Base-by-base conservation (phyloP, 2,797 vertebrate genomes). In the Lepus oiostolus region DNA sequence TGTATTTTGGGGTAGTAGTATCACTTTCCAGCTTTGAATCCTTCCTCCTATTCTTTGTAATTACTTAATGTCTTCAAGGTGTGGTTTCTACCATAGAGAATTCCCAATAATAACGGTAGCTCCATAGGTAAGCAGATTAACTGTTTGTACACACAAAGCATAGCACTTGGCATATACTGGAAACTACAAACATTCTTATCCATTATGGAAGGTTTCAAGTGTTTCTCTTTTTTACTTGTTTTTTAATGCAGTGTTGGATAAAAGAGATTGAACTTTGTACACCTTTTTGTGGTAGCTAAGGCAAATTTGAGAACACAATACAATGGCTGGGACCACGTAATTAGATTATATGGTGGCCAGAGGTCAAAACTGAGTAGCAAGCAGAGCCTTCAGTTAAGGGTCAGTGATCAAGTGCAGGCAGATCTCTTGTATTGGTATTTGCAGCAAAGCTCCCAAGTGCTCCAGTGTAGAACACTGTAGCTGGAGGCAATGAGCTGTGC, bases 181-280 rank as follows among this genome's bases (percentile, higher is more conserved):
- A 75, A 91, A 85, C 52, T 50, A 65, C 47, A 88, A 83, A 54
- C 70, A 70, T 67, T 76, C 52, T 71, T 88, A 72, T 12, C n/a
- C 22, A 38, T 85, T 82, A 77, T 32, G 54, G n/a, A 38, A 67
- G 11, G 21, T 72, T 90, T 85, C 28, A 88, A 85, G 28, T 63
- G 14, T 58, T 85, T 91, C 67, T 96, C 4, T 32, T 91, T 92
- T 72, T 32, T 21, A 54, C 19, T 38, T 67, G 32, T 63, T 74
- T 91, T 90, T 65, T 74, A 83, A 86, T 84, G n/a, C 32, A 42
- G 47, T 47, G 13, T n/a, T 79, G 24, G 26, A 38, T 86, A 54
- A 87, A 93, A 94, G 87, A 28, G 75, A 71, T 26, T 85, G 77
- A 95, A 92, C 54, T 82, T 89, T 32, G 62, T 63, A 32, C 42